Percentiles rank a stretch among this genome's conserved stretches.
Evolutionary conservation across 1,140 invertebrate species (phyloP).

Genomic region (Centruroides sculpturatus): DNA sequence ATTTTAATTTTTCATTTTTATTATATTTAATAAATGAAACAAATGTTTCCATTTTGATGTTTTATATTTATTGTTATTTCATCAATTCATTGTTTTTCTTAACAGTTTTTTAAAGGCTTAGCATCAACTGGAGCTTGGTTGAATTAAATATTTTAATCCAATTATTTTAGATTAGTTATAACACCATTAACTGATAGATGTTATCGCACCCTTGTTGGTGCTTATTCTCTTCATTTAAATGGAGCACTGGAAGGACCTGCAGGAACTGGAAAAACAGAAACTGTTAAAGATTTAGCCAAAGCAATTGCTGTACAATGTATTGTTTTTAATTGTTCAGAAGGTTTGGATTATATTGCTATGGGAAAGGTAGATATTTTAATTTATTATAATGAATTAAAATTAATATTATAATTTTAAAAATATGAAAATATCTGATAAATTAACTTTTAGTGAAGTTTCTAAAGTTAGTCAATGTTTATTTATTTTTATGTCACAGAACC

Average conservation of each 20-base stretch:
- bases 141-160: neutral
- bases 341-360: conserved; percentile 85
- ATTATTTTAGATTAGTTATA: conserved; percentile 41
- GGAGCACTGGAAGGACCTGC: conserved; percentile 81
- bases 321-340: conserved; percentile 87
- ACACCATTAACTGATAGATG: conserved; percentile 66
- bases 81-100: neutral
- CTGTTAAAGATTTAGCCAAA: conserved; percentile 76
- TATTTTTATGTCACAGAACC: no score
- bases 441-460: no score
- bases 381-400: no score
- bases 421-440: no score
- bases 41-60: no score
- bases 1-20: no score
- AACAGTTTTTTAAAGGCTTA: conserved; percentile 61
- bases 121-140: conserved; percentile 76
- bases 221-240: conserved; percentile 69
- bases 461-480: no score
- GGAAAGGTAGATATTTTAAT: conserved; percentile 51
- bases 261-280: conserved; percentile 79
- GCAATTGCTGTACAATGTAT: conserved; percentile 81
- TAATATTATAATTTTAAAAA: no score
- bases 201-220: conserved; percentile 73
- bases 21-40: no score
- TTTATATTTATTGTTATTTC: no score